Evolutionary conservation across 2,797 vertebrate species (phyloP).

Genomic region (Cuniculus paca): DNA sequence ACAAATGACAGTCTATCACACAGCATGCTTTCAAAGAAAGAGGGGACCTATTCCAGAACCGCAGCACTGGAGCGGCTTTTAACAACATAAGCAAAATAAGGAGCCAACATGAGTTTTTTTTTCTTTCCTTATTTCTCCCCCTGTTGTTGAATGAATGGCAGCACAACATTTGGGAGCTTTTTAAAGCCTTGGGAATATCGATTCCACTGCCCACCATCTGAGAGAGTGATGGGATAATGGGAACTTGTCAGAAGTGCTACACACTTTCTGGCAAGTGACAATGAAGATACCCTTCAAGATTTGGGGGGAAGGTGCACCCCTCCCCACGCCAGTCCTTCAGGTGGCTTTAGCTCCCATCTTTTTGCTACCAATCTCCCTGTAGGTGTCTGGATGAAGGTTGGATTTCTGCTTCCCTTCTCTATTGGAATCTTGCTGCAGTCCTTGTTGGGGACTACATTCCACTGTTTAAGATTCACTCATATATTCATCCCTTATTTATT

Average conservation of each 20-base stretch:
- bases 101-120: slow-evolving; percentile 86
- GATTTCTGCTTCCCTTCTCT: neutral
- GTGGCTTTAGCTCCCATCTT: neutral
- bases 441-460: neutral
- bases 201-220: slow-evolving; percentile 81
- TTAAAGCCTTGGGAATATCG: slow-evolving; percentile 83
- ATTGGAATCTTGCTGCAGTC: neutral
- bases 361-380: neutral
- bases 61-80: slow-evolving; percentile 88
- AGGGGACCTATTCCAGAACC: slow-evolving; percentile 89
- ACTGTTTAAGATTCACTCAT: neutral
- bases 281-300: slow-evolving; percentile 10
- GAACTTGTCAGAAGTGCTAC: slow-evolving; percentile 67
- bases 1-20: slow-evolving; percentile 93
- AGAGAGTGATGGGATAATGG: slow-evolving; percentile 83
- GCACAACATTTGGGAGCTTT: slow-evolving; percentile 81
- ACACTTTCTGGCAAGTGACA: neutral
- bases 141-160: slow-evolving; percentile 72
- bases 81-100: slow-evolving; percentile 90
- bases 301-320: neutral
- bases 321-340: neutral
- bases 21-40: slow-evolving; percentile 92
- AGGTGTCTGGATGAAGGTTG: neutral
- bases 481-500: neutral
- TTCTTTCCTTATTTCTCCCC: slow-evolving; percentile 72